Base-by-base conservation (phyloP, 2,888 invertebrate species). In the Uropetala carovei region DNA sequence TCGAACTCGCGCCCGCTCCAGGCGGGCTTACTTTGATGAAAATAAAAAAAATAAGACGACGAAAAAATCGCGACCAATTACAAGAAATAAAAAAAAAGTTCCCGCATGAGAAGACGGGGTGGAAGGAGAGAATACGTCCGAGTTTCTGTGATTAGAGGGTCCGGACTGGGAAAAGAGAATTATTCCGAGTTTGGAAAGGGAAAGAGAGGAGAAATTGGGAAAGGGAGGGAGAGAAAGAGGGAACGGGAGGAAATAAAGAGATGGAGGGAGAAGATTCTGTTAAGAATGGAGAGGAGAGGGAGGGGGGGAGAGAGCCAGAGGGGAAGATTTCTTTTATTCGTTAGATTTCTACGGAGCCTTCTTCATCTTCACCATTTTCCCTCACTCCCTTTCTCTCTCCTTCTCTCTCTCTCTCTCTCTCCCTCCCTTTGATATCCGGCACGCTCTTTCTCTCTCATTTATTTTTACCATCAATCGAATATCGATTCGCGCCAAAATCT, bases 131-230 rank as follows among this genome's bases (percentile, higher is more conserved):
- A 56, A 60, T 22, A 89, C 89, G 89, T n/a, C 57, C 30, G 89
- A 92, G 57, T 30, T 81, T 68, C 59, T 84, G 92, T n/a, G 57
- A 85, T 57, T 43, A 92, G 43, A 92, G 92, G 85, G 81, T 59
- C 83, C 22, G 75, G 84, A 92, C 59, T 64, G 92, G 22, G 85
- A 91, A 91, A 89, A 81, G 86, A 64, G 43, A 64, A 60, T n/a
- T n/a, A n/a, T 16, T 27, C 75, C 11, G 64, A 64, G 43, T 43
- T 30, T 59, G 10, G 22, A 59, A 27, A 75, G 27, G 22, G 27
- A 27, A 11, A n/a, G 18, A 27, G 16, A 57, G 22, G 16, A 30
- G 75, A 75, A 22, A 22, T 22, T 22, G 27, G 22, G 18, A 27
- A 22, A 57, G 22, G 16, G 60, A 86, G 22, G n/a, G 27, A 18